phyloP scores from a whole-genome alignment of 2,888 invertebrate species.

The Halocaridina rubra region DNA sequence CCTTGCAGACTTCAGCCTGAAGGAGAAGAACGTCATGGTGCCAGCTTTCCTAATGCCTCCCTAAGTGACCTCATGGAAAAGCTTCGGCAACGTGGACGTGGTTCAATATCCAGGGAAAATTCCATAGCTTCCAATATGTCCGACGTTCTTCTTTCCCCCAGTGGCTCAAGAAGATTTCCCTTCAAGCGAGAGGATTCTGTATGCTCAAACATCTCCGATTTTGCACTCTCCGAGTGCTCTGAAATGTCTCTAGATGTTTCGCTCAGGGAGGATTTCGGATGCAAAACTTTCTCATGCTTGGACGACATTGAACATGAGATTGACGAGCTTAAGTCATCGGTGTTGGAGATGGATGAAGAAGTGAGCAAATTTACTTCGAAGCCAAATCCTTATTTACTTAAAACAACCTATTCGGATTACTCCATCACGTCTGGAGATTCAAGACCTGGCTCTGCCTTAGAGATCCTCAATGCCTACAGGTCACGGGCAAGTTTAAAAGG shows the following conservation, averaged over 20 bases:
- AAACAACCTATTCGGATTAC: constrained; percentile 57
- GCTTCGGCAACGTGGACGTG: constrained; percentile 36
- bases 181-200: constrained; percentile 60
- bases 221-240: constrained; percentile 61
- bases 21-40: constrained; percentile 34
- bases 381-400: constrained; percentile 59
- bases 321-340: constrained; percentile 54
- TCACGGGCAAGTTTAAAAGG: constrained; percentile 20
- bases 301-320: constrained; percentile 60
- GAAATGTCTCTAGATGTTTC: constrained; percentile 58
- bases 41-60: constrained; percentile 40
- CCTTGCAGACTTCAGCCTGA: constrained; percentile 35
- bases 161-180: constrained; percentile 25
- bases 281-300: constrained; percentile 43
- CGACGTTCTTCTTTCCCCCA: constrained; percentile 35
- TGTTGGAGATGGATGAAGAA: constrained; percentile 62
- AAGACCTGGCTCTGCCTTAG: constrained; percentile 45
- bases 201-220: constrained; percentile 58
- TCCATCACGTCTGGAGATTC: constrained; percentile 57
- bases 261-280: constrained; percentile 51
- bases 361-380: constrained; percentile 45
- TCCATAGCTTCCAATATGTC: constrained; percentile 58
- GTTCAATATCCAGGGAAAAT: constrained; percentile 55
- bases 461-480: constrained; percentile 15
- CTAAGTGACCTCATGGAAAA: constrained; percentile 56